These are phyloP conservation scores for Dynastes grantii DNA, from an alignment of 2,888 invertebrate genomes.

Conservation along the genomic window DNA sequence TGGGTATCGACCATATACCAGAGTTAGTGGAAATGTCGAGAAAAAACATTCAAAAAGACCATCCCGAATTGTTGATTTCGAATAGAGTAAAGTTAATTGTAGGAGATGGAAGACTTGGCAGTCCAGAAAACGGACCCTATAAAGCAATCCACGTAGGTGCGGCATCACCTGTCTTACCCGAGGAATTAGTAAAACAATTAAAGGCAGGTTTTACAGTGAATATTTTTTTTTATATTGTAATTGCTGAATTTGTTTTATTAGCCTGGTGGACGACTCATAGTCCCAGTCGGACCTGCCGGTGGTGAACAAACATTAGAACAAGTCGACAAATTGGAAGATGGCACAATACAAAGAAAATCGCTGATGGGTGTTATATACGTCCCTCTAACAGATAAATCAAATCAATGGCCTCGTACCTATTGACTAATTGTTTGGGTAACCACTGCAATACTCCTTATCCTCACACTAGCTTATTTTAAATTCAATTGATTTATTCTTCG, in stretches of 20 bases:
- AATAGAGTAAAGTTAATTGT: slow-evolving; percentile 82
- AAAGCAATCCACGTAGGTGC: slow-evolving; percentile 96
- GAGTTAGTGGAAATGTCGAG: slow-evolving; percentile 84
- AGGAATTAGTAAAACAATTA: slow-evolving; percentile 86
- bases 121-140: slow-evolving; percentile 83
- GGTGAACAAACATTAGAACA: slow-evolving; percentile 90
- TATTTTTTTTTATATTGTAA: neutral
- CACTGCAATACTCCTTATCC: slow-evolving; percentile 34
- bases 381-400: slow-evolving; percentile 90
- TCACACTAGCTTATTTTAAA: slow-evolving; percentile 40
- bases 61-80: slow-evolving; percentile 79
- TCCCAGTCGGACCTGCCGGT: slow-evolving; percentile 91
- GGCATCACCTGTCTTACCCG: slow-evolving; percentile 85
- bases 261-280: slow-evolving; percentile 90
- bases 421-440: slow-evolving; percentile 62
- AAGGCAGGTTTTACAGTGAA: slow-evolving; percentile 71
- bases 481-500: slow-evolving; percentile 2
- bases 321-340: slow-evolving; percentile 91
- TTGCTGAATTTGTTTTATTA: slow-evolving; percentile 55
- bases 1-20: slow-evolving; percentile 94
- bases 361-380: slow-evolving; percentile 98
- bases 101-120: slow-evolving; percentile 93
- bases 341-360: slow-evolving; percentile 81
- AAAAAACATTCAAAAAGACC: slow-evolving; percentile 83
- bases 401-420: slow-evolving; percentile 75